These are phyloP conservation scores for Sciurus vulgaris DNA, from an alignment of 2,797 vertebrate genomes.

Conservation along the genomic window DNA sequence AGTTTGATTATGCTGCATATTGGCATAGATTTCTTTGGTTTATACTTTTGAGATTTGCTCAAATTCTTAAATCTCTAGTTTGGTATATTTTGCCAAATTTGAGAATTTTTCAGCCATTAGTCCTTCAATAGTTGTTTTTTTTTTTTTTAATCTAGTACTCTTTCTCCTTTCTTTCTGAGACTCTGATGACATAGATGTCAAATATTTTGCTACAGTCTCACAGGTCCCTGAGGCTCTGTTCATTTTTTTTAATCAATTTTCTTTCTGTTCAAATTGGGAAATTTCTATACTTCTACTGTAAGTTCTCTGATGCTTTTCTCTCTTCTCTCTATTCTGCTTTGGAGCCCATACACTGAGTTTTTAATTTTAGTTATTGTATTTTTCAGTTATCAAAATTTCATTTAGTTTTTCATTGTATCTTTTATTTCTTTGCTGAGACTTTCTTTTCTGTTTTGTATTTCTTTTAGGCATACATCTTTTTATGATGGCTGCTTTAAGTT, in stretches of 20 bases:
- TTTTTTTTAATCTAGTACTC: no score
- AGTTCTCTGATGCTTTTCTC: no score
- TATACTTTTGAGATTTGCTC: background rate
- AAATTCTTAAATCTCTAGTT: background rate
- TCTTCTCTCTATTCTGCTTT: slow-evolving; percentile 30
- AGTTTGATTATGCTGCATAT: background rate
- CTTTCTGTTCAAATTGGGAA: no score
- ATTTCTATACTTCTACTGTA: no score
- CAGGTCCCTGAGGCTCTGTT: background rate
- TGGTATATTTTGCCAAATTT: background rate
- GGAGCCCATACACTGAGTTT: background rate
- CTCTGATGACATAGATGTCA: background rate
- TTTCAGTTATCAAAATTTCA: background rate
- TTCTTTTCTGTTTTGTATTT: background rate
- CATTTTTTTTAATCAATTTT: background rate
- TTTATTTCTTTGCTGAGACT: background rate
- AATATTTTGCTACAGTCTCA: background rate
- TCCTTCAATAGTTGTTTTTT: background rate
- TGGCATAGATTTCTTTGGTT: background rate
- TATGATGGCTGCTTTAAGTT: no score
- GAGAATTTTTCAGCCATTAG: background rate
- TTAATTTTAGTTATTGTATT: background rate
- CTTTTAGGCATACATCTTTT: background rate
- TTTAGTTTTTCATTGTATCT: background rate
- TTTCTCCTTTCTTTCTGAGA: background rate